phyloP scores from a whole-genome alignment of 2,797 vertebrate genomes.

The Spinus olivaceus region DNA sequence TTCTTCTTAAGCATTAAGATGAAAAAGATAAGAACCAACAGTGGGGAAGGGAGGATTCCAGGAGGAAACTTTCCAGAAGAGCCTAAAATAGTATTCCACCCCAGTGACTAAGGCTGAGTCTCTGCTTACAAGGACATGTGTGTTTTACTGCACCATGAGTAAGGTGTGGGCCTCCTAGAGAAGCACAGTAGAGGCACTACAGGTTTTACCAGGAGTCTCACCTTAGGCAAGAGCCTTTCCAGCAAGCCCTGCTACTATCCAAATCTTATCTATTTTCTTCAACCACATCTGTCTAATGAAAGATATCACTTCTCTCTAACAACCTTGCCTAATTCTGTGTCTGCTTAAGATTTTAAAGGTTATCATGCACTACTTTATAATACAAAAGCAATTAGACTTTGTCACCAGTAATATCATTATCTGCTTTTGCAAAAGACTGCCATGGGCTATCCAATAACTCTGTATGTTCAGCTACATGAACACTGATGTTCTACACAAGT shows the following conservation, averaged over 20 bases:
- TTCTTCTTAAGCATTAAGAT: not conserved
- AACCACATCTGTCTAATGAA: conserved; percentile 10
- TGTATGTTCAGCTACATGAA: not conserved
- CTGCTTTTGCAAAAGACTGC: not conserved
- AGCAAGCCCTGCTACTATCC: not conserved
- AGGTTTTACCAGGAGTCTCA: not conserved
- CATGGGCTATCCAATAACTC: not conserved
- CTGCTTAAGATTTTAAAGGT: conserved; percentile 2
- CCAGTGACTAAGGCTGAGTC: not conserved
- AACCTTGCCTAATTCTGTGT: not conserved
- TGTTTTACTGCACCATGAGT: not conserved
- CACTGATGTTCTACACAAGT: not conserved
- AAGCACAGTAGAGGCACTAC: not conserved
- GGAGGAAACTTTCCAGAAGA: not conserved
- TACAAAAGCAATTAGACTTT: conserved; percentile 32
- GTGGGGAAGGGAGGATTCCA: not conserved
- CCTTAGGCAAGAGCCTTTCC: not conserved
- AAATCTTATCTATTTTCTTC: not conserved
- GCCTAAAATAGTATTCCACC: not conserved
- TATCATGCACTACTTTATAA: not conserved
- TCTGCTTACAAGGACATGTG: not conserved
- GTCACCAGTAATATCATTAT: not conserved
- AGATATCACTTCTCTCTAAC: not conserved
- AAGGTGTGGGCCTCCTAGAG: not conserved
- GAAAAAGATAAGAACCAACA: not conserved